phyloP scores from a whole-genome alignment of 2,888 invertebrate genomes.

The Octonoba sinensis region DNA sequence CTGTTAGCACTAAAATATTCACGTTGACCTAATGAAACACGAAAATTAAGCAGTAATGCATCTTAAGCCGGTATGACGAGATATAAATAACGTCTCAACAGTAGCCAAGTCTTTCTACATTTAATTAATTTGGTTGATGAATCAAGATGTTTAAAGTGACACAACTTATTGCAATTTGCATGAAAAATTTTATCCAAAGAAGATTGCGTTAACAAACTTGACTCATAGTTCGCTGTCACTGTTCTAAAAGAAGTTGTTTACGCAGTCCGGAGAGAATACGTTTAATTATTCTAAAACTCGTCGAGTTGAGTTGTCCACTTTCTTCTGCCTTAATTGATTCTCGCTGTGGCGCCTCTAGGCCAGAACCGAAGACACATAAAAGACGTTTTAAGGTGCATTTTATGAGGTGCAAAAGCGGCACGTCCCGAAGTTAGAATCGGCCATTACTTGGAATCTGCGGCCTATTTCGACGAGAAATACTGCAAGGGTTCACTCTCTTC shows the following conservation, averaged over 20 bases:
- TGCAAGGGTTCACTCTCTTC: constrained; percentile 42
- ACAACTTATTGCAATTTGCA: no score
- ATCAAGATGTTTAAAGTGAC: no score
- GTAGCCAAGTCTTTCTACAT: no score
- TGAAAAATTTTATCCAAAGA: no score
- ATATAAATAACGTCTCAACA: no score
- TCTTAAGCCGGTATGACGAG: no score
- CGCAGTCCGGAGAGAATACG: constrained; percentile 29
- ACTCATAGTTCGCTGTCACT: no score
- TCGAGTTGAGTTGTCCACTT: constrained; percentile 39
- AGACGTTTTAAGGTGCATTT: constrained; percentile 49
- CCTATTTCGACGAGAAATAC: constrained; percentile 51
- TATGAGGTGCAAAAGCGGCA: constrained; percentile 58
- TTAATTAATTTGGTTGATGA: no score
- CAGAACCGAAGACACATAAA: constrained; percentile 28
- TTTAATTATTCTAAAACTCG: constrained; percentile 58
- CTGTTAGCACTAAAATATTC: no score
- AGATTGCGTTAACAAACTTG: no score
- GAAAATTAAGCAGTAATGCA: no score
- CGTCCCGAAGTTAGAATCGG: constrained; percentile 56
- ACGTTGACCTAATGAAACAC: no score
- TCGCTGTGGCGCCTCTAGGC: constrained; percentile 17
- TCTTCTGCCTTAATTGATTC: constrained; percentile 51
- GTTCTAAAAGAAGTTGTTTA: constrained; percentile 22
- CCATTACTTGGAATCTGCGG: constrained; percentile 37